phyloP scores from a whole-genome alignment of 2,888 invertebrate genomes.

The Ophion obscuratus region DNA sequence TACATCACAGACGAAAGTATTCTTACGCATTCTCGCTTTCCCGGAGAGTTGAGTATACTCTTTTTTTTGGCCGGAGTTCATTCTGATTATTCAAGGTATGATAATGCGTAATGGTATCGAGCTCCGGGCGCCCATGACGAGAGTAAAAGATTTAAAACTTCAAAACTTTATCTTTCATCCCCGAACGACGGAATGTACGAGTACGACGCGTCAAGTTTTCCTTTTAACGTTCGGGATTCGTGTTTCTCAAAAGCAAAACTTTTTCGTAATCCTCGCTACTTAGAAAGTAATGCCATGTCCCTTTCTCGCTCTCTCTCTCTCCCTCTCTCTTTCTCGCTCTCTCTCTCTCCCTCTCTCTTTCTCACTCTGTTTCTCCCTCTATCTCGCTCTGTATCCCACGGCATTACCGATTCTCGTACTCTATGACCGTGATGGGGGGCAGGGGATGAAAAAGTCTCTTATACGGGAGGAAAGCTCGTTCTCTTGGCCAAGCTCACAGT shows the following conservation, averaged over 20 bases:
- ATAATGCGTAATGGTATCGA: constrained; percentile 14
- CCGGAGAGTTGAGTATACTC: neutral
- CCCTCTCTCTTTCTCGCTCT: constrained; percentile 12
- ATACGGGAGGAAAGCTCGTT: constrained; percentile 55
- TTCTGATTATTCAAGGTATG: constrained; percentile 22
- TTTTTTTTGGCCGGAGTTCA: neutral
- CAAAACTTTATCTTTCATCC: constrained; percentile 43
- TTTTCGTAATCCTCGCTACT: constrained; percentile 66
- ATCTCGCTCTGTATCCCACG: constrained; percentile 5
- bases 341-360: neutral
- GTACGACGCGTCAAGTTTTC: constrained; percentile 37
- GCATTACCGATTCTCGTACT: constrained; percentile 40
- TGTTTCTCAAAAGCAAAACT: constrained; percentile 57
- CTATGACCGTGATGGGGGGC: neutral
- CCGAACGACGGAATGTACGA: constrained; percentile 13
- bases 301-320: neutral
- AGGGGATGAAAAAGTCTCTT: constrained; percentile 49
- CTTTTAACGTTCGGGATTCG: constrained; percentile 25
- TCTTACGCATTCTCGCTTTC: neutral
- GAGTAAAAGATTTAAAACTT: constrained; percentile 32
- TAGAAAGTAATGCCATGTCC: constrained; percentile 46
- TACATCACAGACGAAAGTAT: neutral
- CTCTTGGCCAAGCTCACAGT: constrained; percentile 34
- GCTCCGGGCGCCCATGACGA: neutral
- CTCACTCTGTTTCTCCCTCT: constrained; percentile 2